Conservation (phyloP, 2,113 vertebrate genomes). For the Nycticebus coucang region DNA sequence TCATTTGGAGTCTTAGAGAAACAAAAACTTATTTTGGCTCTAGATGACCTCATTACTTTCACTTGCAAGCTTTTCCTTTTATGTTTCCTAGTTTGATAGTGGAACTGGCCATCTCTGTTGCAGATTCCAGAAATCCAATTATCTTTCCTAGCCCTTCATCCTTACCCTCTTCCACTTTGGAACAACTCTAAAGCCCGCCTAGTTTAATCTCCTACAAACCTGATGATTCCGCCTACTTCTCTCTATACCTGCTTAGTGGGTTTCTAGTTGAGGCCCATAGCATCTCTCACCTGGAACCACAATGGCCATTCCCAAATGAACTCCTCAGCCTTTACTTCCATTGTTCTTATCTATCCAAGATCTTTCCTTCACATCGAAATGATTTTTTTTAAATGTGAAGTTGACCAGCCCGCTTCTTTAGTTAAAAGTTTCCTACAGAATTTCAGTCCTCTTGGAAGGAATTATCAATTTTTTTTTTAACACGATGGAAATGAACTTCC, state of each 20-base stretch:
- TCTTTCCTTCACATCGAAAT: not conserved
- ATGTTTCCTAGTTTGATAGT: not conserved
- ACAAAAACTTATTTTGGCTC: too few relatives aligned
- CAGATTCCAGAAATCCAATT: not conserved
- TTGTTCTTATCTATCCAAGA: not conserved
- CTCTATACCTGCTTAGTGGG: not conserved
- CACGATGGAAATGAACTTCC: not conserved
- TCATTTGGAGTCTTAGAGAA: too few relatives aligned
- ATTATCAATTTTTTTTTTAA: not conserved
- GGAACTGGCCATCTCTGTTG: not conserved
- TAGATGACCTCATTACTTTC: not conserved
- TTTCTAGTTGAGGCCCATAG: not conserved
- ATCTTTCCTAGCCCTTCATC: not conserved
- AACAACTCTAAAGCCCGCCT: not conserved
- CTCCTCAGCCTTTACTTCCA: not conserved
- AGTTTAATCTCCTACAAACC: not conserved
- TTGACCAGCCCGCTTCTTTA: not conserved
- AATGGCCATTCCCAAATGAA: not conserved
- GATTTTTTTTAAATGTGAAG: not conserved
- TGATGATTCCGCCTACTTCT: not conserved
- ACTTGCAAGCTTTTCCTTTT: not conserved
- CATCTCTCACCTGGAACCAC: not conserved
- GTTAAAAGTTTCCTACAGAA: not conserved
- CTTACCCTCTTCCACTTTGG: not conserved
- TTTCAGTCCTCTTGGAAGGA: not conserved